Evolutionary conservation across 2,888 invertebrate genomes (phyloP).

Genomic region (Protodeltote pygarga): DNA sequence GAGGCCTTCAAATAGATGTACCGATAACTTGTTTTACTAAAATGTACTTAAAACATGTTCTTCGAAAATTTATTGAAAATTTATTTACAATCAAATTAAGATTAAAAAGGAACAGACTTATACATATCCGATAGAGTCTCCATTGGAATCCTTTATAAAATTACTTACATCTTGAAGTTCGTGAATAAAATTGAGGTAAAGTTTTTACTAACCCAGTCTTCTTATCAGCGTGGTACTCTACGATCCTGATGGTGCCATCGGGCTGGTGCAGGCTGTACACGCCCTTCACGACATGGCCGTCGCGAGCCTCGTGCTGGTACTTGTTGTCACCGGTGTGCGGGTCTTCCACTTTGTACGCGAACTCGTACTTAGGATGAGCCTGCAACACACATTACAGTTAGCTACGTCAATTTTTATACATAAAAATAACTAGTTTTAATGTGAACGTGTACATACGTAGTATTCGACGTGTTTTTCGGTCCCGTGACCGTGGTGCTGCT

Average conservation of each 20-base stretch:
- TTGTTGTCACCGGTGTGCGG: constrained; percentile 83
- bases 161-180: too few species aligned
- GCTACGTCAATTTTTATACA: not conserved
- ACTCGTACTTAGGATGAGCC: constrained; percentile 77
- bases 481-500: constrained; percentile 11
- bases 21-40: too few species aligned
- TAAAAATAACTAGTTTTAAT: not conserved
- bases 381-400: constrained; percentile 12
- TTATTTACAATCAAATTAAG: too few species aligned
- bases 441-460: constrained; percentile 30
- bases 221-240: constrained; percentile 64
- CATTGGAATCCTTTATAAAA: too few species aligned
- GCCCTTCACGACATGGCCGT: constrained; percentile 86
- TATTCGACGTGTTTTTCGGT: constrained; percentile 42
- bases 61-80: too few species aligned
- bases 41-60: too few species aligned
- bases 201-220: constrained; percentile 48
- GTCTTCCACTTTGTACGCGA: constrained; percentile 79
- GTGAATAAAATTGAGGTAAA: too few species aligned
- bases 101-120: too few species aligned
- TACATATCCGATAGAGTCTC: too few species aligned
- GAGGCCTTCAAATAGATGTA: too few species aligned
- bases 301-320: constrained; percentile 77
- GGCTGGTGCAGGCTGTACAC: constrained; percentile 78
- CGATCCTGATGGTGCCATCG: constrained; percentile 68